Conservation (phyloP, 2,797 vertebrate species). For the Sorex maritimensis region DNA sequence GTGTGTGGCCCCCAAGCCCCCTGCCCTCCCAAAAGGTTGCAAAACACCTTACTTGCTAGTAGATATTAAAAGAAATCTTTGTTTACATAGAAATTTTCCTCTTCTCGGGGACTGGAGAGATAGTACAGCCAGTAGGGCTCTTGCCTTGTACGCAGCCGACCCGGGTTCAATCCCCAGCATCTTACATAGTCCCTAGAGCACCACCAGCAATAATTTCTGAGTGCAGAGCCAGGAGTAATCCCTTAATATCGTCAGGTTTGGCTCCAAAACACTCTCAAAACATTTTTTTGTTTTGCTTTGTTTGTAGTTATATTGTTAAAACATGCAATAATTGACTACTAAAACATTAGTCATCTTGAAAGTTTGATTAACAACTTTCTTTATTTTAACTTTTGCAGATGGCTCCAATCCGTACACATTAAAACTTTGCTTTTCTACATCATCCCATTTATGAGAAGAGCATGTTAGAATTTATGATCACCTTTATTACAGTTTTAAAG, state of each 20-base stretch:
- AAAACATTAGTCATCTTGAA: conserved; percentile 56
- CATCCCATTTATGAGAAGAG: conserved; percentile 94
- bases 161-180: no score
- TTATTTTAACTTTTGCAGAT: conserved; percentile 90
- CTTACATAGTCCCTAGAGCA: no score
- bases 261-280: no score
- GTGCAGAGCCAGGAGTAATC: no score
- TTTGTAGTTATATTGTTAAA: conserved; percentile 13
- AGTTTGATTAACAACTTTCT: conserved; percentile 52
- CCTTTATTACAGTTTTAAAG: conserved; percentile 88
- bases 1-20: no score
- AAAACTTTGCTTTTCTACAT: conserved; percentile 98
- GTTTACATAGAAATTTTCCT: no score
- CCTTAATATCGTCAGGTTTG: no score
- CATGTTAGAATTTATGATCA: conserved; percentile 88
- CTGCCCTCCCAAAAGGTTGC: no score
- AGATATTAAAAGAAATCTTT: neutral
- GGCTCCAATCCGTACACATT: conserved; percentile 97
- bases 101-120: no score
- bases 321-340: conserved; percentile 61
- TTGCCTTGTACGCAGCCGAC: no score
- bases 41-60: neutral
- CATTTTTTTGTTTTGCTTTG: neutral
- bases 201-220: no score
- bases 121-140: no score